Percentiles rank a stretch among this genome's conserved stretches.
phyloP scores from a whole-genome alignment of 1,140 invertebrate genomes.

The Platyscapa corneri region DNA sequence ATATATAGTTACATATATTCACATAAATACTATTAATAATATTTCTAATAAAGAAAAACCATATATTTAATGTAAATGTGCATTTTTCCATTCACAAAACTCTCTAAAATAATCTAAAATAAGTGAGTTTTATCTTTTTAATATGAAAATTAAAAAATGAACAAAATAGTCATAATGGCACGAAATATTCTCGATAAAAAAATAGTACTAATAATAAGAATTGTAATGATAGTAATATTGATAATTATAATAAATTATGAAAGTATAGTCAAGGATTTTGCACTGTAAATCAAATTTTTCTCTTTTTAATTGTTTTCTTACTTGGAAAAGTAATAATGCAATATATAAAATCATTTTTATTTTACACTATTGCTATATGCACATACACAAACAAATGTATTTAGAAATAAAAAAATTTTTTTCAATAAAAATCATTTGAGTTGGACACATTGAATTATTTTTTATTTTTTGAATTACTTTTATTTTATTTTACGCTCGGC shows the following conservation, averaged over 20 bases:
- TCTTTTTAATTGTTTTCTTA: conserved; percentile 29
- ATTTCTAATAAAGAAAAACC: neutral
- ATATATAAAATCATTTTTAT: conserved; percentile 27
- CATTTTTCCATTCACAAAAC: conserved; percentile 21
- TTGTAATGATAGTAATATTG: neutral
- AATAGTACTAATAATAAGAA: neutral
- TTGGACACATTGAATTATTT: conserved; percentile 69
- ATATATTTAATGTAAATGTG: conserved; percentile 13
- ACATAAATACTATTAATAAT: conserved; percentile 46
- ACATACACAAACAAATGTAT: conserved; percentile 71
- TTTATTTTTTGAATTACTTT: conserved; percentile 70
- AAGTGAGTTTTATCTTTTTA: neutral
- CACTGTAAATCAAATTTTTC: conserved; percentile 22
- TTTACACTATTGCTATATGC: conserved; percentile 53
- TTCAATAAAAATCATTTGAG: conserved; percentile 73
- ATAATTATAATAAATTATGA: neutral
- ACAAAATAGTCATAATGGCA: neutral
- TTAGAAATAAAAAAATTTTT: conserved; percentile 70
- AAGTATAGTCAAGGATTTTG: conserved; percentile 14
- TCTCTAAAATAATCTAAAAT: conserved; percentile 39
- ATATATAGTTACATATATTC: too few relatives aligned
- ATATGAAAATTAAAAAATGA: neutral
- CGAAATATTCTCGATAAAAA: neutral
- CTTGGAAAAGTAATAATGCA: conserved; percentile 13
- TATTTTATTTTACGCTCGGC: conserved; percentile 66